phyloP scores from a whole-genome alignment of 2,113 vertebrate genomes.

The Penelope pileata region DNA sequence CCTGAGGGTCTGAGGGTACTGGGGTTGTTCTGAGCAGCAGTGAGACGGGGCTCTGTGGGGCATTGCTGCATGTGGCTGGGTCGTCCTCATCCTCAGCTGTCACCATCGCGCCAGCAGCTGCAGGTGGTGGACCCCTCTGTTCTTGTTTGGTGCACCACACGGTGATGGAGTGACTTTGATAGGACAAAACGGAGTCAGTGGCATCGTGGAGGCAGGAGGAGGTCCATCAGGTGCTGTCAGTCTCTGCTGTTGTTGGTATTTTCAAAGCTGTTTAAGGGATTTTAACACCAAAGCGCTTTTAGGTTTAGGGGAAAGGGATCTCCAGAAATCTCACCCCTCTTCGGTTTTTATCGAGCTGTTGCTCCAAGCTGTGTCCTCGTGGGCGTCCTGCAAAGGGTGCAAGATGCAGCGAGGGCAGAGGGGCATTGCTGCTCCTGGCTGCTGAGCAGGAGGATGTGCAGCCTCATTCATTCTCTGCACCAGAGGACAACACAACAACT shows the following conservation, averaged over 20 bases:
- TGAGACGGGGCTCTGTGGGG: rapidly evolving
- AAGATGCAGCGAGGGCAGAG: not conserved
- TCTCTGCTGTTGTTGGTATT: not conserved
- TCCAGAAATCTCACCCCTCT: not conserved
- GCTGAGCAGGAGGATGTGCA: not conserved
- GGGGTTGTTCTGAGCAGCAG: not conserved
- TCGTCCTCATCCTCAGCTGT: rapidly evolving
- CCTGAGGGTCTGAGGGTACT: rapidly evolving
- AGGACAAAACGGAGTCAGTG: rapidly evolving
- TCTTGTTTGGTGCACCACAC: rapidly evolving
- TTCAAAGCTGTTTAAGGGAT: not conserved
- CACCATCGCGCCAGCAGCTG: rapidly evolving
- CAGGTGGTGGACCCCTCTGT: not conserved
- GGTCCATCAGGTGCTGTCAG: not conserved
- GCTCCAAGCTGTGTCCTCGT: not conserved
- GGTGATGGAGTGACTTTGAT: rapidly evolving
- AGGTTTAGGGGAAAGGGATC: not conserved
- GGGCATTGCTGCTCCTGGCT: not conserved
- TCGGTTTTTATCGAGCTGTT: rapidly evolving
- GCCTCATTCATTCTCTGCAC: not conserved
- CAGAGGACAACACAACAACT: rapidly evolving
- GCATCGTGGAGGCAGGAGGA: rapidly evolving
- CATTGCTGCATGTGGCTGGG: rapidly evolving
- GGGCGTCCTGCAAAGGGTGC: not conserved
- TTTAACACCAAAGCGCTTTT: not conserved